Base-by-base conservation (phyloP, 2,113 vertebrate genomes). In the Hippocampus zosterae region DNA sequence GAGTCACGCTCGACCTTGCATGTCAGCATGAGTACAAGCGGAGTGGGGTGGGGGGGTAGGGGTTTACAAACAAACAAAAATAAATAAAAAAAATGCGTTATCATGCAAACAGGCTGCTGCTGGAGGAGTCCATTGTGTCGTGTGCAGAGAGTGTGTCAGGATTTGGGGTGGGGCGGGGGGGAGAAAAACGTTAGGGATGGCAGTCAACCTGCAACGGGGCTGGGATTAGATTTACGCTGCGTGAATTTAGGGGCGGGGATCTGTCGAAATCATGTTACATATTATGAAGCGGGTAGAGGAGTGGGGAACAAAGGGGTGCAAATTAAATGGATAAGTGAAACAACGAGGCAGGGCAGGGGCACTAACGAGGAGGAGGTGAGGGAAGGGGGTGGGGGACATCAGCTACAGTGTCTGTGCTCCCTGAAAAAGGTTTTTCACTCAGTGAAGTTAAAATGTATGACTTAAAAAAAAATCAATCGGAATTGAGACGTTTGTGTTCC, bases 181-280 rank as follows among this genome's bases (percentile, higher is more conserved):
- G 50, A 79, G 70, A 82, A 80, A 86, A 79, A 81, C 64, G 68
- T 60, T 69, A 76, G 77, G 81, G 0, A 63, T 78, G 77, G 79
- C 83, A 80, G 72, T 80, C 80, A 85, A 88, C 78, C 78, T 74
- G 81, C 77, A 85, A 85, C 70, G 80, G 72, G 80, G 72, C 70
- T 80, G 75, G 82, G 85, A 88, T 88, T 87, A 84, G 83, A 88
- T 88, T 85, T 85, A 89, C 85, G 84, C 84, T 21, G 85, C 87
- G 85, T 89, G 90, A 90, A 86, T 85, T 86, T 18, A 23, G 82
- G 79, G 80, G 11, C 5, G 6, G 8, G 81, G 77, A 78, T 82
- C 79, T 78, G 81, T 83, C 74, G 76, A 87, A 89, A 89, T 89
- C 87, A 88, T 84, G 86, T 86, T 87, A 86, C 85, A 83, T 87